Conservation (phyloP, 2,113 vertebrate genomes). For the Vidua chalybeata region DNA sequence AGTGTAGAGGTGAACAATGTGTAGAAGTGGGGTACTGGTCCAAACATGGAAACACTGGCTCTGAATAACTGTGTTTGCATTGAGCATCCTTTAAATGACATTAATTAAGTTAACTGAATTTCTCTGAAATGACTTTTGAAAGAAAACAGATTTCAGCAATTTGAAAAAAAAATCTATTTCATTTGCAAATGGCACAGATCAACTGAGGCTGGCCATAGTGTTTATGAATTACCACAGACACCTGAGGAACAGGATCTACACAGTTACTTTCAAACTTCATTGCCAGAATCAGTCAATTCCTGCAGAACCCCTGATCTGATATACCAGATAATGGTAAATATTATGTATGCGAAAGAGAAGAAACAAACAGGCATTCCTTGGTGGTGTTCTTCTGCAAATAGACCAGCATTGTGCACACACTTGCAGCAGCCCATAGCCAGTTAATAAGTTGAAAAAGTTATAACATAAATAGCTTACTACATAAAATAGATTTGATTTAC, state of each 20-base stretch:
- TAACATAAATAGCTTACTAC: neutral
- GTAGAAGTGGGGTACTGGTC: neutral
- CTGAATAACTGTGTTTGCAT: neutral
- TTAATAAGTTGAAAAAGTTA: slow-evolving; percentile 24
- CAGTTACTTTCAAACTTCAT: slow-evolving; percentile 48
- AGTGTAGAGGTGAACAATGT: neutral
- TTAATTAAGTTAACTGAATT: slow-evolving; percentile 38
- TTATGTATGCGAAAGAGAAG: slow-evolving; percentile 4
- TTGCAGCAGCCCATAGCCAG: neutral
- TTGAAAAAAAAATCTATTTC: neutral
- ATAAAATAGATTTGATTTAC: slow-evolving; percentile 34
- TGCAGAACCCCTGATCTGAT: slow-evolving; percentile 32
- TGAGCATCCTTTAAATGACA: slow-evolving; percentile 32
- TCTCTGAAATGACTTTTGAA: slow-evolving; percentile 45
- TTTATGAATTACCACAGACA: slow-evolving; percentile 72
- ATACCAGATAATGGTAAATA: slow-evolving; percentile 39
- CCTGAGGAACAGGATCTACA: slow-evolving; percentile 43
- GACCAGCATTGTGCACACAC: neutral
- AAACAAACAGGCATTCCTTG: slow-evolving; percentile 12
- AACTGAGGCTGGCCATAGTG: slow-evolving; percentile 60
- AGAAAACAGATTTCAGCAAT: slow-evolving; percentile 63
- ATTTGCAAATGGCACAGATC: slow-evolving; percentile 63
- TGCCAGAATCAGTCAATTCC: slow-evolving; percentile 34
- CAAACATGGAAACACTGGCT: neutral
- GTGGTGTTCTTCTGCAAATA: neutral